Evolutionary conservation across 2,888 invertebrate genomes (phyloP).

Genomic region (Podotricha telesiphe): DNA sequence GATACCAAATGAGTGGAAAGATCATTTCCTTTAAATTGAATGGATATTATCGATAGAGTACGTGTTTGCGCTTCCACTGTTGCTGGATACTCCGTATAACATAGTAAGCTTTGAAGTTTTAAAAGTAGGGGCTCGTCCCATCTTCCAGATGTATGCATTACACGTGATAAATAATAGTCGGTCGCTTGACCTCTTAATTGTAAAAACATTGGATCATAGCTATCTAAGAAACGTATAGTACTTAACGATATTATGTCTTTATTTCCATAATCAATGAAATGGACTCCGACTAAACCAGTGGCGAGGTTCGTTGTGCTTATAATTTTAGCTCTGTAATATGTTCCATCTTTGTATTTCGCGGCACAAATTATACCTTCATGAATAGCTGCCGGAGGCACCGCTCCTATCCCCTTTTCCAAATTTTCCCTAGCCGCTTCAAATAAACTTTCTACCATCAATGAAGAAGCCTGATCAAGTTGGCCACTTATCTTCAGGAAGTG

Average conservation of each 20-base stretch:
- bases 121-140: constrained; percentile 80
- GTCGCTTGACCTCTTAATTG: constrained; percentile 83
- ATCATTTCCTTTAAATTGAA: constrained; percentile 78
- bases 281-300: constrained; percentile 84
- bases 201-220: constrained; percentile 75
- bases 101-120: constrained; percentile 71
- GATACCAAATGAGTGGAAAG: constrained; percentile 73
- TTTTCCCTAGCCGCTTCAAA: constrained; percentile 68
- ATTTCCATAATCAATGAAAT: constrained; percentile 88
- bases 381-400: constrained; percentile 76
- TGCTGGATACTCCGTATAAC: constrained; percentile 70
- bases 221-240: constrained; percentile 83
- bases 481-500: constrained; percentile 89
- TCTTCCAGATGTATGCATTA: constrained; percentile 76
- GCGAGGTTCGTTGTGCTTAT: constrained; percentile 72
- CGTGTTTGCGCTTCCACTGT: constrained; percentile 67
- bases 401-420: constrained; percentile 72
- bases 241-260: constrained; percentile 83
- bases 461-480: constrained; percentile 85
- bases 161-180: constrained; percentile 84
- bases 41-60: constrained; percentile 70
- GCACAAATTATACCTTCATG: constrained; percentile 85
- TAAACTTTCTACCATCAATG: constrained; percentile 82
- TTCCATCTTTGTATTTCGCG: constrained; percentile 86
- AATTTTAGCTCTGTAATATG: constrained; percentile 86